Base-by-base conservation (phyloP, 2,113 vertebrate species). In the Myotis yumanensis region DNA sequence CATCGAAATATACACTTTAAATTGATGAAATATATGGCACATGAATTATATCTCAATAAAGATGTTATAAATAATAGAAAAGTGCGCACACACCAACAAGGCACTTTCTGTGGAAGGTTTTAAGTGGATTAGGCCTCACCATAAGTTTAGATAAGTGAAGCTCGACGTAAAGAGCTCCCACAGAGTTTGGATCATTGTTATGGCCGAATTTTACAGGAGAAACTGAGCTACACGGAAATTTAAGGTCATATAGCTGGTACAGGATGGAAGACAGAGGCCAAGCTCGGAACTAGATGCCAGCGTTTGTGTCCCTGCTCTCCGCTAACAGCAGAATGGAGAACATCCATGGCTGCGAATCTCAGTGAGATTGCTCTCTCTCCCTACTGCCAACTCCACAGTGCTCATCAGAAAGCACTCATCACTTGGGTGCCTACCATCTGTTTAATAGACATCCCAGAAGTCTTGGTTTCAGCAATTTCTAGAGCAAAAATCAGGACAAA, bases 401-500 rank as follows among this genome's bases (percentile, higher is more conserved):
- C 90, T 95, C 92, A 89, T 90, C 72, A 79, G 94, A 96, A 90
- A 96, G 82, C 88, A 80, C 91, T 95, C 81, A 76, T 73, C 86
- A 72, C 90, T 84, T 88, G 94, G 93, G 82, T 73, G 86, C 85
- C 64, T 93, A 92, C 95, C 95, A 97, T 97, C 94, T 96, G 94
- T 93, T 95, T 97, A 92, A 95, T 69, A 94, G 86, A 52, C 81
- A 37, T 76, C 3, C 17, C 73, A 43, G 62, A 96, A 86, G 52
- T 64, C 80, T 86, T 94, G 84, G 37, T 90, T 95, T 91, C 80
- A 95, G 93, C 68, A 82, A 57, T 95, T 96, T 96, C 90, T 84
- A 76, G 46, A 96, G 59, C 46, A 84, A 96, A 96, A 96, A 94
- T 93, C 92, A 86, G 85, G 93, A 96, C 94, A 96, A 94, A 96